Evolutionary conservation across 2,797 vertebrate genomes (phyloP).

Genomic region (Crax fasciolata): DNA sequence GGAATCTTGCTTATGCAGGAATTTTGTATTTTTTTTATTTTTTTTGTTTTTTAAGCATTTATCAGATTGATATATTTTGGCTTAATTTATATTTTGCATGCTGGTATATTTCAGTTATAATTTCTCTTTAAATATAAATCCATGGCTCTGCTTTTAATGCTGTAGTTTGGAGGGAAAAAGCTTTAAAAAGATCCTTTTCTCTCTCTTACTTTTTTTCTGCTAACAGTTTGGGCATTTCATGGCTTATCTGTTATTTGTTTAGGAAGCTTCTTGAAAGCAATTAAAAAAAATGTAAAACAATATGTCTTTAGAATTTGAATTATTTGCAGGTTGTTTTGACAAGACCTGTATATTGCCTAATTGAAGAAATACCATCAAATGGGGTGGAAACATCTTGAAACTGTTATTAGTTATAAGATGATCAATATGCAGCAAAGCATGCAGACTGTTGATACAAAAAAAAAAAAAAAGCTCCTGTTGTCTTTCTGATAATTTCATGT

Average conservation of each 20-base stretch:
- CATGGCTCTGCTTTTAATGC: constrained; percentile 37
- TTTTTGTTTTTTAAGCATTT: not conserved
- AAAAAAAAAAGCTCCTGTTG: not conserved
- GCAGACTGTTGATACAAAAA: not conserved
- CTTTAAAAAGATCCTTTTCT: not conserved
- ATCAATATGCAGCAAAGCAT: not conserved
- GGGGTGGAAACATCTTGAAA: not conserved
- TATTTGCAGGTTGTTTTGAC: not conserved
- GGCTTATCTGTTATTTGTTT: not conserved
- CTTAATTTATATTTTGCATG: constrained; percentile 71
- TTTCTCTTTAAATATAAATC: constrained; percentile 36
- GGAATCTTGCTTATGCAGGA: not conserved
- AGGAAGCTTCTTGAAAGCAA: not conserved
- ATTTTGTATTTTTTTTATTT: not conserved
- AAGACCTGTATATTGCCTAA: not conserved
- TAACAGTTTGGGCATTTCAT: constrained; percentile 16
- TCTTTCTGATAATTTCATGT: not conserved
- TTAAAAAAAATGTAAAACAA: not conserved
- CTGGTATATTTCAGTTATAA: constrained; percentile 41
- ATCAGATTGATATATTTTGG: not conserved
- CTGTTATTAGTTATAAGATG: not conserved
- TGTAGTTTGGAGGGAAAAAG: constrained; percentile 34
- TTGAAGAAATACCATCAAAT: not conserved
- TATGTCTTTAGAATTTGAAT: not conserved
- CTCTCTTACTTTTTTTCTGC: not conserved